These are phyloP conservation scores for Nothobranchius furzeri DNA, from an alignment of 2,113 vertebrate species.

Conservation along the genomic window DNA sequence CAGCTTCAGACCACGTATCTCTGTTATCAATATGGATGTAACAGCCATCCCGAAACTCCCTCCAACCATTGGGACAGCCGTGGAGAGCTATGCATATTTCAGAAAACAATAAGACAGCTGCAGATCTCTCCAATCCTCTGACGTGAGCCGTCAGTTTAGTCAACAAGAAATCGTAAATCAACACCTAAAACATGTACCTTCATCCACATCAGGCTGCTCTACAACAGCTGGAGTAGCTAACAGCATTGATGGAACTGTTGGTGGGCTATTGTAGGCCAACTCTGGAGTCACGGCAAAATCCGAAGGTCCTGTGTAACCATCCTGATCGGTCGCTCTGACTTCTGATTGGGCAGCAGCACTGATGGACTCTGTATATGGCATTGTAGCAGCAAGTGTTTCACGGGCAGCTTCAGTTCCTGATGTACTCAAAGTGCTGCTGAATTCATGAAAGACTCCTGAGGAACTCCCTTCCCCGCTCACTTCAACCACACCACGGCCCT, in stretches of 20 bases:
- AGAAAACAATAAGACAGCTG: background rate
- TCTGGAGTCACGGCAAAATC: slow-evolving; percentile 25
- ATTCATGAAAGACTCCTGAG: slow-evolving; percentile 55
- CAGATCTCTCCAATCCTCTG: background rate
- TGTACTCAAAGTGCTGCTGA: slow-evolving; percentile 41
- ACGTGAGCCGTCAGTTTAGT: background rate
- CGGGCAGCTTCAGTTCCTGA: slow-evolving; percentile 48
- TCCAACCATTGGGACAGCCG: slow-evolving; percentile 89
- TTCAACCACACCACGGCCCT: slow-evolving; percentile 79
- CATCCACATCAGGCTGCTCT: slow-evolving; percentile 52
- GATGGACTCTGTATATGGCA: slow-evolving; percentile 29
- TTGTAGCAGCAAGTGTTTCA: slow-evolving; percentile 46
- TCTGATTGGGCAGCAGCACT: no score
- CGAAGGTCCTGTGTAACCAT: no score
- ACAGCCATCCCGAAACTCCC: slow-evolving; percentile 91
- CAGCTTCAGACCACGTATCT: slow-evolving; percentile 89
- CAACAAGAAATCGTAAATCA: background rate
- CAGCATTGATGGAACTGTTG: slow-evolving; percentile 64
- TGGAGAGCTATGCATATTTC: slow-evolving; percentile 72
- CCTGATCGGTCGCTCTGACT: no score
- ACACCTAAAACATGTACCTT: slow-evolving; percentile 50
- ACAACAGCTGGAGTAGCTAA: slow-evolving; percentile 59
- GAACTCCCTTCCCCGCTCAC: slow-evolving; percentile 71
- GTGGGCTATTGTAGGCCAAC: slow-evolving; percentile 35
- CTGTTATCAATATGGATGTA: slow-evolving; percentile 88